Percentiles rank a stretch among this genome's conserved stretches.
phyloP scores from a whole-genome alignment of 2,888 invertebrate species.

The Callyntrura sp. region DNA sequence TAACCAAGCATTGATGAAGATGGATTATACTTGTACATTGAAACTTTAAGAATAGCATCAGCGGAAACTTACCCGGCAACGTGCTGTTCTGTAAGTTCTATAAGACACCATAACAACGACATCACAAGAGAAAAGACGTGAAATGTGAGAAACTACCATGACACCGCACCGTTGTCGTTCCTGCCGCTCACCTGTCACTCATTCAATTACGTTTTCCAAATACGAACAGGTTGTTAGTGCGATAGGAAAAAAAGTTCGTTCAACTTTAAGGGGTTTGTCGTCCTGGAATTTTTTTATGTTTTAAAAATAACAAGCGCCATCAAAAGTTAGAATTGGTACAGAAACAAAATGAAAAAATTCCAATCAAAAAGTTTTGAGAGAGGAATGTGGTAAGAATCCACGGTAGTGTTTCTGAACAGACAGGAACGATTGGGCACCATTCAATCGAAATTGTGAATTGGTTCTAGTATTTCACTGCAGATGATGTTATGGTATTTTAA shows the following conservation, averaged over 20 bases:
- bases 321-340: background rate
- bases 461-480: no score
- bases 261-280: background rate
- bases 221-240: background rate
- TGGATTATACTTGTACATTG: background rate
- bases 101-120: background rate
- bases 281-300: background rate
- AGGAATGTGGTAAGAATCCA: no score
- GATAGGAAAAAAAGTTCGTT: background rate
- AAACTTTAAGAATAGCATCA: background rate
- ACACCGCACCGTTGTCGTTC: background rate
- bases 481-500: no score
- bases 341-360: background rate
- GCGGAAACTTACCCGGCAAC: background rate
- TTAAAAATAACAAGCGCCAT: background rate
- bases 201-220: background rate
- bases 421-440: no score
- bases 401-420: no score
- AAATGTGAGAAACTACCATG: background rate
- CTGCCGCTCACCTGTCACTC: slow-evolving; percentile 4
- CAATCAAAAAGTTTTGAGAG: background rate
- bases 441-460: no score
- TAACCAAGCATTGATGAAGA: slow-evolving; percentile 26
- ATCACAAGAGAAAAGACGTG: background rate
- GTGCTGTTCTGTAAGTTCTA: background rate